Base-by-base conservation (phyloP, 2,888 invertebrate species). In the Watsonalla binaria region DNA sequence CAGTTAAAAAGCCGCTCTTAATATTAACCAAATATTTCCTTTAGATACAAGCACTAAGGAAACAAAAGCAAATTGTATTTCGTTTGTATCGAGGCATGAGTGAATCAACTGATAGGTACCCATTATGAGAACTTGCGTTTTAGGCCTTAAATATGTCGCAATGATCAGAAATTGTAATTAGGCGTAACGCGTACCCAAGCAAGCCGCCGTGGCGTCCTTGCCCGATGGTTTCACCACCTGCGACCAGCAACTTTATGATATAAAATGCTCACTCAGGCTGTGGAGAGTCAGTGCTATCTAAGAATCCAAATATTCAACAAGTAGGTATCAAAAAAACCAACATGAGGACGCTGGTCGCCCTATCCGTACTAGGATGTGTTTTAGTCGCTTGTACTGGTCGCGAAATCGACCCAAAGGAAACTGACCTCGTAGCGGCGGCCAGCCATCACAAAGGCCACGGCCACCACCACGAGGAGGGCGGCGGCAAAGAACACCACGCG, bases 401-500 rank as follows among this genome's bases (percentile, higher is more conserved):
- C 57, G 86, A 88, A 68, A 76, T 84, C 67, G 79, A 78, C 55
- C 73, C 77, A 62, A 69, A 73, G 61, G 80, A 77, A 55, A 71
- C 71, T 35, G 93, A 92, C 67, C 74, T 92, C 51, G 92, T 85
- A 52, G 85, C 90, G 5, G 92, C 92, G 5, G 92, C 92, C 6
- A 86, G 86, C 58, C 84, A 88, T 58, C 83, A 82, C 61, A 85
- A 84, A 66, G 89, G 80, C 6, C 90, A 90, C 59, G 88, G 80
- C 7, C 90, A 90, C 59, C 92, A 92, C 68, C 93, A 93, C 77
- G 93, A 94, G 74, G 91, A 92, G 57, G 94, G 94, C 34, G 94
- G 94, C 11, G 95, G 95, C 53, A 92, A 93, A 62, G 92, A 93
- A 60, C 93, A 94, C 66, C 94, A 94, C 67, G 91, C 86, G 2